Evolutionary conservation across 2,113 vertebrate species (phyloP).

Genomic region (Malurus cyaneus): DNA sequence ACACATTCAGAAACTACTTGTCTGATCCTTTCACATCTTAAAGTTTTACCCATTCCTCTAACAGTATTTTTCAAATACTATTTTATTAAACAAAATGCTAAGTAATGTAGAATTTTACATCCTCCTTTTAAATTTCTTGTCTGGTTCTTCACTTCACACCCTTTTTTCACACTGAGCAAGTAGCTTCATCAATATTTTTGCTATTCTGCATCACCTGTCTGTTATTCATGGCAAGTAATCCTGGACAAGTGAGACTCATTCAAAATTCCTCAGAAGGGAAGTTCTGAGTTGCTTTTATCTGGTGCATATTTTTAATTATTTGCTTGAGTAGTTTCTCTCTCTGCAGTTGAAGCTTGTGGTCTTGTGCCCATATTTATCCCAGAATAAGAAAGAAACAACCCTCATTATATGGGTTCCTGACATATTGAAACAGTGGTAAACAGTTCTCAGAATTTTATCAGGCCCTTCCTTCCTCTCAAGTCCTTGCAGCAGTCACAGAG

Average conservation of each 20-base stretch:
- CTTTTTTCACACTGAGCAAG: neutral
- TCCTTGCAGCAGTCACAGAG: neutral
- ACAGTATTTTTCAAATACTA: neutral
- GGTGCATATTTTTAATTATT: neutral
- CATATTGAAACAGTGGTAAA: neutral
- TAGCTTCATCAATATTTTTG: neutral
- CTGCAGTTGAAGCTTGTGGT: neutral
- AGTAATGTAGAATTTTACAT: neutral
- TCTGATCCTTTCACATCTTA: neutral
- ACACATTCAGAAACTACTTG: neutral
- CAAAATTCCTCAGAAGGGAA: neutral
- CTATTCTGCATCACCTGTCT: neutral
- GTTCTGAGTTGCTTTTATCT: neutral
- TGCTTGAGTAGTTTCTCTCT: neutral
- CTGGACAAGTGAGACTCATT: neutral
- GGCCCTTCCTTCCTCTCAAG: neutral
- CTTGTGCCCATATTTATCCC: neutral
- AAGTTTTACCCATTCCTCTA: neutral
- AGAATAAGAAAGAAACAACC: neutral
- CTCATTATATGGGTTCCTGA: neutral
- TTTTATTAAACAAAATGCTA: neutral
- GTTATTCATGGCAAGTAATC: neutral
- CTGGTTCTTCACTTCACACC: neutral
- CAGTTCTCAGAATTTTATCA: neutral
- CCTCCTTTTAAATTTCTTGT: neutral